Conservation (phyloP, 2,797 vertebrate species). For the Oreochromis grahami region DNA sequence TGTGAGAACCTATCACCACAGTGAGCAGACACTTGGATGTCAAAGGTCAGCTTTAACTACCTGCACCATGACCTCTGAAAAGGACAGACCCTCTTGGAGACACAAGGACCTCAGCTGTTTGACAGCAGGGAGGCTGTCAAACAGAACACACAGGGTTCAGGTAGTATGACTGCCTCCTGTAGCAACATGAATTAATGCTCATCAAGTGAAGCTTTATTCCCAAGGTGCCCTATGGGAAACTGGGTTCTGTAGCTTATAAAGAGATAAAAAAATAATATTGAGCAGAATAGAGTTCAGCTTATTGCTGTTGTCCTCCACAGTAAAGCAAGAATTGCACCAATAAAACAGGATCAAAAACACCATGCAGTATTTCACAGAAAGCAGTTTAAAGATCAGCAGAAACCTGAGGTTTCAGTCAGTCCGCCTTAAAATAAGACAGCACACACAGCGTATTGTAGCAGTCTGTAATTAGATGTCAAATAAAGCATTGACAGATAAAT, state of each 20-base stretch:
- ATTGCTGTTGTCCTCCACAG: not conserved
- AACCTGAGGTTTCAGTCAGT: not conserved
- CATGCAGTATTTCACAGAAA: not conserved
- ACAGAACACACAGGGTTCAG: not conserved
- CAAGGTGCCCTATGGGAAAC: not conserved
- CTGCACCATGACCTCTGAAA: constrained; percentile 3
- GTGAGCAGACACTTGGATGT: constrained; percentile 15
- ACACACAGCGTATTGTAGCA: not conserved
- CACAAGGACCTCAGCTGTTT: constrained; percentile 19
- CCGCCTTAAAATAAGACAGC: not conserved
- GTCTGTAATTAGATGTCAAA: not conserved
- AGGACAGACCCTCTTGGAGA: not conserved
- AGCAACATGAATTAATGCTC: not conserved
- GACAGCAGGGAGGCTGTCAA: not conserved
- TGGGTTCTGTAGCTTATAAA: not conserved
- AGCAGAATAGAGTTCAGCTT: not conserved
- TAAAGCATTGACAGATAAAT: not conserved
- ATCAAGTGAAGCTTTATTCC: not conserved
- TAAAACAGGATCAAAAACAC: not conserved
- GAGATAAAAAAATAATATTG: too few species aligned
- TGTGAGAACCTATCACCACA: constrained; percentile 32
- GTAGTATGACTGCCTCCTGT: not conserved
- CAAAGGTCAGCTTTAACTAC: constrained; percentile 15
- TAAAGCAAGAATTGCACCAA: not conserved
- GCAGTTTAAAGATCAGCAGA: not conserved